A percentile compares a stretch with the other conserved stretches of the same genome.
Evolutionary conservation across 2,113 vertebrate species (phyloP).

Genomic region (Chlamydotis undulata): DNA sequence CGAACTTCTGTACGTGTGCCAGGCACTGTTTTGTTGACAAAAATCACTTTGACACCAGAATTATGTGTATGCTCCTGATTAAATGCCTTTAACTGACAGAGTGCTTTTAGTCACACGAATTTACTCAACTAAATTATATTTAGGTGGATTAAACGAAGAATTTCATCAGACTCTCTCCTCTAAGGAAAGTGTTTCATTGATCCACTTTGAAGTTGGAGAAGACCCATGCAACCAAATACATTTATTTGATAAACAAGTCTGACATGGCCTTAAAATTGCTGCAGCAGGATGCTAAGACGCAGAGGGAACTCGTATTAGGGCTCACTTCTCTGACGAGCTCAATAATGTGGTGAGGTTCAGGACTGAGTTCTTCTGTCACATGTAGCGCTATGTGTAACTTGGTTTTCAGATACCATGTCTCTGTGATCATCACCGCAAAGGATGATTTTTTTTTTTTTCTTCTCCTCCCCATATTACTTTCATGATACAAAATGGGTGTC

Average conservation of each 20-base stretch:
- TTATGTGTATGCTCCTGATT: not conserved
- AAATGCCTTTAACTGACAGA: constrained; percentile 57
- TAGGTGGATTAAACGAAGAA: constrained; percentile 42
- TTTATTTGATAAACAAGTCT: constrained; percentile 29
- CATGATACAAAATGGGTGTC: not conserved
- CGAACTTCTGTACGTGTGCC: not conserved
- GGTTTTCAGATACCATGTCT: accelerated
- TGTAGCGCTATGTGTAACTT: accelerated
- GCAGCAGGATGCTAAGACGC: not conserved
- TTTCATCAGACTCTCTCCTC: constrained; percentile 33
- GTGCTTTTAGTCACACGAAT: constrained; percentile 48
- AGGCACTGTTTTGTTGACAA: constrained; percentile 42
- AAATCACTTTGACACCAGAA: constrained; percentile 45
- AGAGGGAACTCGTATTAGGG: not conserved
- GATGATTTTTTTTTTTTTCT: not conserved
- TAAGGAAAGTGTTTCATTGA: constrained; percentile 46
- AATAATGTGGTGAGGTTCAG: accelerated
- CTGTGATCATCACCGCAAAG: not conserved
- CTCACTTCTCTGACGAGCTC: not conserved
- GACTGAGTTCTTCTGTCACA: not conserved
- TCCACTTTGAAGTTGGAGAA: constrained; percentile 42
- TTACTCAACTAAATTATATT: constrained; percentile 28
- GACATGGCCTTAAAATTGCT: not conserved
- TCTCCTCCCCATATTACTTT: accelerated
- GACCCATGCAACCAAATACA: not conserved